A percentile compares a stretch with the other conserved stretches of the same genome.
These are phyloP conservation scores for Gephyroberyx darwinii DNA, from an alignment of 2,797 vertebrate species.

Conservation along the genomic window DNA sequence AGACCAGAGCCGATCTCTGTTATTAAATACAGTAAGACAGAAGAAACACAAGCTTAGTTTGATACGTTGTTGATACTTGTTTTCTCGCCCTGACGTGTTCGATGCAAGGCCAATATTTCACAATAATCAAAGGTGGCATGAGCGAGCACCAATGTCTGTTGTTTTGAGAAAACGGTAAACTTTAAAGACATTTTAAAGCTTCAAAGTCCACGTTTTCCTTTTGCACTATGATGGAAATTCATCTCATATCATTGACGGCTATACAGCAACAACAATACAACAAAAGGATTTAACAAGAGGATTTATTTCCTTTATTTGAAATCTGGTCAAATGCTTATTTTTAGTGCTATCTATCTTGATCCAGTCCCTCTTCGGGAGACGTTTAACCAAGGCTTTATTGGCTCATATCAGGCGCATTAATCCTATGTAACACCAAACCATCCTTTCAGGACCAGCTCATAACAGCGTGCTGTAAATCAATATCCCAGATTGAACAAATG, in stretches of 20 bases:
- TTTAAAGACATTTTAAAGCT: background rate
- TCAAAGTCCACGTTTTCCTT: background rate
- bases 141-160: background rate
- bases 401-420: slow-evolving; percentile 29
- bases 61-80: background rate
- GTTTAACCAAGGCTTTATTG: background rate
- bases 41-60: background rate
- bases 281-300: background rate
- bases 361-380: background rate
- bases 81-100: background rate
- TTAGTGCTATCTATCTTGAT: background rate
- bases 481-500: slow-evolving; percentile 16
- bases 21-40: slow-evolving; percentile 1
- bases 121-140: slow-evolving; percentile 1
- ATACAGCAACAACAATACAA: background rate
- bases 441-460: background rate
- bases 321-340: background rate
- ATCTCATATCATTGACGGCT: background rate
- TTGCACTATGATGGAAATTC: background rate
- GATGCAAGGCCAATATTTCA: slow-evolving; percentile 8
- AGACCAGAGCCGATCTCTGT: slow-evolving; percentile 17
- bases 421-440: slow-evolving; percentile 17
- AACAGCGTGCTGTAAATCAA: slow-evolving; percentile 22
- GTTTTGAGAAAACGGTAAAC: background rate
- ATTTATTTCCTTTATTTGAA: background rate